Percentiles rank a stretch among this genome's conserved stretches.
These are phyloP conservation scores for Xanthia togata DNA, from an alignment of 2,888 invertebrate species.

Conservation along the genomic window DNA sequence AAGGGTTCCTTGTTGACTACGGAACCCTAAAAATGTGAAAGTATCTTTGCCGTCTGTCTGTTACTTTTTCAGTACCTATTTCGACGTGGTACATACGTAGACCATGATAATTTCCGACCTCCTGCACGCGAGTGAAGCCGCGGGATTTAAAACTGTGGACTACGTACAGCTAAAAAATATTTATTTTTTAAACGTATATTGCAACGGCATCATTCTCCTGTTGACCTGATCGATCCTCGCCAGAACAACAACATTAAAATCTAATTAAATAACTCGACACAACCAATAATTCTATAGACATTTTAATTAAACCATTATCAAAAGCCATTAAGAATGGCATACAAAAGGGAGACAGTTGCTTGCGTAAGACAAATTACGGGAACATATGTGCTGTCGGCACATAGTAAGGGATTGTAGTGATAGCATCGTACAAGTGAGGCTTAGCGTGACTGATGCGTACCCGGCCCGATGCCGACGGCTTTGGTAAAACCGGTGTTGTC, in stretches of 20 bases:
- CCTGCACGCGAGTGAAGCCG: neutral
- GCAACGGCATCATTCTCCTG: neutral
- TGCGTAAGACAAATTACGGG: conserved; percentile 69
- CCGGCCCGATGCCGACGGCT: conserved; percentile 49
- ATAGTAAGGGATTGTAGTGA: conserved; percentile 67
- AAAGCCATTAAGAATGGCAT: conserved; percentile 39
- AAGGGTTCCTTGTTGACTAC: no score
- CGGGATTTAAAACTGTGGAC: neutral
- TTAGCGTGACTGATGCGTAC: conserved; percentile 74
- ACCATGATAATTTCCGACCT: neutral
- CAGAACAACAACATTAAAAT: conserved; percentile 34
- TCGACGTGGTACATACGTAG: neutral
- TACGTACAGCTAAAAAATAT: neutral
- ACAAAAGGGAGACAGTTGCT: conserved; percentile 55
- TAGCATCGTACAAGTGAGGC: conserved; percentile 67
- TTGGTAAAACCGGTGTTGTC: conserved; percentile 41
- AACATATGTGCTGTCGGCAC: conserved; percentile 69
- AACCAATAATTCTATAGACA: conserved; percentile 13
- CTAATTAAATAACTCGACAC: conserved; percentile 24
- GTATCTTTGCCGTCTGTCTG: neutral
- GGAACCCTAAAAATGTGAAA: no score
- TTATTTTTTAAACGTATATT: neutral
- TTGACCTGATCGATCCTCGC: conserved; percentile 1
- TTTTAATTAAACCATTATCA: conserved; percentile 53
- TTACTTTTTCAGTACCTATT: neutral